Evolutionary conservation across 2,797 vertebrate genomes (phyloP).

Genomic region (Hephaestus fuliginosus): DNA sequence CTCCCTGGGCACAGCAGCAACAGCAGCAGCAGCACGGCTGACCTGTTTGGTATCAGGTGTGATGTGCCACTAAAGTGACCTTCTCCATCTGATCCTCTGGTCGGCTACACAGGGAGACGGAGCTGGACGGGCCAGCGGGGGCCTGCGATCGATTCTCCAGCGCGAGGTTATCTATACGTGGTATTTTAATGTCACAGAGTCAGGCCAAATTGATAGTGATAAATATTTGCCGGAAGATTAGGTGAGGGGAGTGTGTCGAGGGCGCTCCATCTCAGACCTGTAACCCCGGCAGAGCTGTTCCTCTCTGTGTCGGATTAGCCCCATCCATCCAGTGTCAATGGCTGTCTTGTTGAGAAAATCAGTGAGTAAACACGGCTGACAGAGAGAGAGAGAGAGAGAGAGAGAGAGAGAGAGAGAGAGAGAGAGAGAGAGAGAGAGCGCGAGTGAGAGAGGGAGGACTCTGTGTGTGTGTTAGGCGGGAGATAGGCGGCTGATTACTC

Average conservation of each 20-base stretch:
- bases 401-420: no score
- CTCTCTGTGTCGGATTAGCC: conserved; percentile 97
- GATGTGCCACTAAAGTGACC: conserved; percentile 73
- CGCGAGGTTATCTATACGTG: conserved; percentile 84
- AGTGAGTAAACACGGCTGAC: conserved; percentile 99
- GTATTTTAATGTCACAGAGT: conserved; percentile 88
- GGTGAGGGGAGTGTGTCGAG: conserved; percentile 93
- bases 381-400: conserved; percentile 81
- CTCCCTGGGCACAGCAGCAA: conserved; percentile 27
- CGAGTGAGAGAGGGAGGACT: no score
- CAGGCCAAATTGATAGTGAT: conserved; percentile 96
- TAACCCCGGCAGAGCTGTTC: conserved; percentile 95
- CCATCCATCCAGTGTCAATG: conserved; percentile 99
- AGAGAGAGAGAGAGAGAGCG: no score
- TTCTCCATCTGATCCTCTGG: conserved; percentile 72
- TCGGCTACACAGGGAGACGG: conserved; percentile 58
- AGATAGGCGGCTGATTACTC: conserved; percentile 94
- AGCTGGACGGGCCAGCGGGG: conserved; percentile 53
- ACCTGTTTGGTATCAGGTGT: conserved; percentile 72
- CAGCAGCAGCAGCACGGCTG: conserved; percentile 53
- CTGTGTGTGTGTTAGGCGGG: conserved; percentile 14
- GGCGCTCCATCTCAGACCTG: conserved; percentile 93
- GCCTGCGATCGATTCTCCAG: conserved; percentile 87
- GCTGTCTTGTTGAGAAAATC: conserved; percentile 99
- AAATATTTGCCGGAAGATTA: conserved; percentile 99